These are phyloP conservation scores for Alouatta palliata DNA, from an alignment of 2,113 vertebrate genomes.

Conservation along the genomic window DNA sequence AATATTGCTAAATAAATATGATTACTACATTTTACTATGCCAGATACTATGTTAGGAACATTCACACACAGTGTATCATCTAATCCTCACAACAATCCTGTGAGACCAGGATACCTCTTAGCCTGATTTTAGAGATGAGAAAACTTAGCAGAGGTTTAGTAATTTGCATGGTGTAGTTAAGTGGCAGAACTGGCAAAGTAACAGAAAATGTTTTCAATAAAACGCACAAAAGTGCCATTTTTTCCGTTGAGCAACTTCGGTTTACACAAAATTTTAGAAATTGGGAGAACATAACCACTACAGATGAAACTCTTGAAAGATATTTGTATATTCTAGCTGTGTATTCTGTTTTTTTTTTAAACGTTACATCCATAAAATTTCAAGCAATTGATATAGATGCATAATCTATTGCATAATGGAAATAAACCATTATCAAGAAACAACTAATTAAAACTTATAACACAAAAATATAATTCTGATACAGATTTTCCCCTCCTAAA, in stretches of 20 bases:
- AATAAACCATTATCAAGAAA: not conserved
- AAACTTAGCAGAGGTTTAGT: not conserved
- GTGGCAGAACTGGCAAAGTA: not conserved
- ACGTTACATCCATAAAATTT: not conserved
- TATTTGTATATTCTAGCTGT: not conserved
- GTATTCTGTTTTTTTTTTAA: not conserved
- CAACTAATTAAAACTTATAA: not conserved
- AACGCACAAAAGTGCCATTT: not conserved
- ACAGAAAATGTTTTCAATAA: not conserved
- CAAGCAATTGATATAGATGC: not conserved
- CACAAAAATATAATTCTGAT: not conserved
- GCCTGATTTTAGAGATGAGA: not conserved
- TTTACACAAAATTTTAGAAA: not conserved
- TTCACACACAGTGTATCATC: not conserved
- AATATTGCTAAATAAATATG: not conserved
- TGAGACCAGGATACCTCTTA: not conserved
- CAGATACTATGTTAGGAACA: not conserved
- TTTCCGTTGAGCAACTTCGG: not conserved
- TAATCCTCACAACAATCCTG: not conserved
- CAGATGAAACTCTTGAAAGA: not conserved
- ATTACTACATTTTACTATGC: not conserved
- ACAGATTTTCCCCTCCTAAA: not conserved
- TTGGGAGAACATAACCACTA: not conserved
- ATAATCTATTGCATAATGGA: not conserved
- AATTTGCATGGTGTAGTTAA: not conserved